Evolutionary conservation across 2,888 invertebrate species (phyloP).

Genomic region (Drosophila peninsularis): DNA sequence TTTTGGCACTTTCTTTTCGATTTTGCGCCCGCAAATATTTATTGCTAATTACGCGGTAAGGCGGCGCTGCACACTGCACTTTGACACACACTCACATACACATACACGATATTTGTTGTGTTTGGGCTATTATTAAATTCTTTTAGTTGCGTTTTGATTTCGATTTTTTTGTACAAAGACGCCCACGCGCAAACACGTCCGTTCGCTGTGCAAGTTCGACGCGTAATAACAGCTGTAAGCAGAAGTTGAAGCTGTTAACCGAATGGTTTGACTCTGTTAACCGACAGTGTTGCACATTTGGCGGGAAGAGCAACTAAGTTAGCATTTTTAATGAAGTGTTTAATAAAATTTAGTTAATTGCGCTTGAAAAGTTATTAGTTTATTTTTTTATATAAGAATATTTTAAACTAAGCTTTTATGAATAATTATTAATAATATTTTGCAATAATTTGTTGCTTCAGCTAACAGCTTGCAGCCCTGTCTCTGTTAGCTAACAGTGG

Average conservation of each 20-base stretch:
- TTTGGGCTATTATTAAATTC: slow-evolving; percentile 49
- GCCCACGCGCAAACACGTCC: slow-evolving; percentile 49
- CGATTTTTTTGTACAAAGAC: slow-evolving; percentile 63
- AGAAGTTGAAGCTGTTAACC: slow-evolving; percentile 27
- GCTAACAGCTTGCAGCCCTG: slow-evolving; percentile 7
- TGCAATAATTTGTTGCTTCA: not conserved
- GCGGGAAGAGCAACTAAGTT: slow-evolving; percentile 11
- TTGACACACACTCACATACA: slow-evolving; percentile 6
- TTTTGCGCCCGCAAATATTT: slow-evolving; percentile 30
- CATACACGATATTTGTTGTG: slow-evolving; percentile 31
- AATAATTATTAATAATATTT: not conserved
- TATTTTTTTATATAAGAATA: not conserved
- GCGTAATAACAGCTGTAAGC: slow-evolving; percentile 52
- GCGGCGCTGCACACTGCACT: slow-evolving; percentile 13
- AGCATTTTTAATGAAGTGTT: not conserved
- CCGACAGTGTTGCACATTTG: slow-evolving; percentile 17
- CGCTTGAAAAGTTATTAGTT: not conserved
- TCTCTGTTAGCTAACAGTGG: slow-evolving; percentile 10
- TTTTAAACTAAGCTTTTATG: not conserved
- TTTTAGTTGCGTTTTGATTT: slow-evolving; percentile 60
- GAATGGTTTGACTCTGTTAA: slow-evolving; percentile 20
- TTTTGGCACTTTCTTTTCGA: slow-evolving; percentile 56
- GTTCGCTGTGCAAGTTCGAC: slow-evolving; percentile 36
- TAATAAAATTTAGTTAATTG: not conserved
- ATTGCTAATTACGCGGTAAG: slow-evolving; percentile 31